These are phyloP conservation scores for Arothron firmamentum DNA, from an alignment of 2,113 vertebrate species.

Conservation along the genomic window DNA sequence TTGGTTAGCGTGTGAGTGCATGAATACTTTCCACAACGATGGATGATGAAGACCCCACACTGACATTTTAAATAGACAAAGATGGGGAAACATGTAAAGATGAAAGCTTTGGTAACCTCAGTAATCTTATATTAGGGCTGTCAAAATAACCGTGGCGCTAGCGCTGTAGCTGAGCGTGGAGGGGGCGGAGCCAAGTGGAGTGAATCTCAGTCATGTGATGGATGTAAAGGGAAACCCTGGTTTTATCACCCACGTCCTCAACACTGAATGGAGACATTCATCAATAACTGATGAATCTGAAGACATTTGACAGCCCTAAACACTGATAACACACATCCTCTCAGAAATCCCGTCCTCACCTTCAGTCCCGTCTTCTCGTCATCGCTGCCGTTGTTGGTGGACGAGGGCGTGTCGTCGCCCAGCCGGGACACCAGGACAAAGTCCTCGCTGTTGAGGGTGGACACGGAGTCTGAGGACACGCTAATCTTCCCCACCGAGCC, in stretches of 20 bases:
- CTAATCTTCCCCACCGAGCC: conserved; percentile 99
- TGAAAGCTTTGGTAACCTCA: neutral
- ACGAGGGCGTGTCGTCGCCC: conserved; percentile 95
- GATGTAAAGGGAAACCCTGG: too few relatives aligned
- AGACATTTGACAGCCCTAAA: neutral
- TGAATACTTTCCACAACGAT: conserved; percentile 9
- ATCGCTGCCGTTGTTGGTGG: conserved; percentile 98
- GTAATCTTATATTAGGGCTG: too few relatives aligned
- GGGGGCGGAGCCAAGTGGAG: too few relatives aligned
- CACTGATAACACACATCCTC: neutral
- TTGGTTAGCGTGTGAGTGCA: conserved; percentile 23
- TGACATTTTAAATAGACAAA: neutral
- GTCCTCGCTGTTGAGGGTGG: conserved; percentile 99
- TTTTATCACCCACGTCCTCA: too few relatives aligned
- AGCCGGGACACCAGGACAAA: conserved; percentile 99
- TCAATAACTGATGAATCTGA: neutral
- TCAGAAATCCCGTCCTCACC: conserved; percentile 77
- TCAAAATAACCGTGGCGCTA: too few relatives aligned
- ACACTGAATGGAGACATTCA: too few relatives aligned
- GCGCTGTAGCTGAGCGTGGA: too few relatives aligned
- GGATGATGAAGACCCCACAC: neutral
- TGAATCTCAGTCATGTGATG: too few relatives aligned
- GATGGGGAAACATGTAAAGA: neutral
- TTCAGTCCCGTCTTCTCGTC: conserved; percentile 99
- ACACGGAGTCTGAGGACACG: conserved; percentile 98